Evolutionary conservation across 2,888 invertebrate genomes (phyloP).

Genomic region (Nomada ferruginata): DNA sequence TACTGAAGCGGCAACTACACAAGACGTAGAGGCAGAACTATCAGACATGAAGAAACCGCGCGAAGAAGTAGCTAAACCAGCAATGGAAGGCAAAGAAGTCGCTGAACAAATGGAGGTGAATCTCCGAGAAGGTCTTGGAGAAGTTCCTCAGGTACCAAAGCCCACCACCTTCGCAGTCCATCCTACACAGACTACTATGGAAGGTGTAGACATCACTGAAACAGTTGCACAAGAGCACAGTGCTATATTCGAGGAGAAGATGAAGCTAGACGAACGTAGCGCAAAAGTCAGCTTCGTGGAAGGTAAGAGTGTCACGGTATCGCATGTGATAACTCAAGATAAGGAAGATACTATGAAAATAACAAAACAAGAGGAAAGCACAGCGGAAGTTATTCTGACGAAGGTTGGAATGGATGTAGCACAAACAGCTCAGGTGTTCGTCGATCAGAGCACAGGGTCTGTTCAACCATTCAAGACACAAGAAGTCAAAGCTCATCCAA

Average conservation of each 20-base stretch:
- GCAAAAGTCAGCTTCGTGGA: conserved; percentile 80
- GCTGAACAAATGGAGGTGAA: conserved; percentile 80
- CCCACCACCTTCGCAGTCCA: conserved; percentile 83
- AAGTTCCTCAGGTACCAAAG: conserved; percentile 73
- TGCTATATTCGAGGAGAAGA: conserved; percentile 67
- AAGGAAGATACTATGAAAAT: conserved; percentile 77
- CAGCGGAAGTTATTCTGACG: conserved; percentile 69
- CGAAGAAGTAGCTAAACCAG: conserved; percentile 78
- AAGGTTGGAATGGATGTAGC: conserved; percentile 79
- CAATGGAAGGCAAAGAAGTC: conserved; percentile 83
- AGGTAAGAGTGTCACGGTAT: conserved; percentile 79
- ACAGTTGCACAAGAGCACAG: conserved; percentile 74
- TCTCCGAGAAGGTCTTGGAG: conserved; percentile 73
- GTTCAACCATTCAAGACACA: conserved; percentile 71
- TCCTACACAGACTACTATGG: conserved; percentile 84
- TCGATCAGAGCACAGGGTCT: conserved; percentile 77
- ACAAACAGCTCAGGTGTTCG: conserved; percentile 79
- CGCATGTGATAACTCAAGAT: conserved; percentile 81
- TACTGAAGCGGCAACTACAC: conserved; percentile 71
- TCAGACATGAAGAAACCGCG: conserved; percentile 63
- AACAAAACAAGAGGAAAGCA: conserved; percentile 66
- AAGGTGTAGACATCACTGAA: conserved; percentile 84
- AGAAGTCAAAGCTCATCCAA: conserved; percentile 73
- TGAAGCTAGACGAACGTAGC: conserved; percentile 73
- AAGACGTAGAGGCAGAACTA: conserved; percentile 72